These are phyloP conservation scores for Anoplolepis gracilipes DNA, from an alignment of 1,140 invertebrate species.

Conservation along the genomic window DNA sequence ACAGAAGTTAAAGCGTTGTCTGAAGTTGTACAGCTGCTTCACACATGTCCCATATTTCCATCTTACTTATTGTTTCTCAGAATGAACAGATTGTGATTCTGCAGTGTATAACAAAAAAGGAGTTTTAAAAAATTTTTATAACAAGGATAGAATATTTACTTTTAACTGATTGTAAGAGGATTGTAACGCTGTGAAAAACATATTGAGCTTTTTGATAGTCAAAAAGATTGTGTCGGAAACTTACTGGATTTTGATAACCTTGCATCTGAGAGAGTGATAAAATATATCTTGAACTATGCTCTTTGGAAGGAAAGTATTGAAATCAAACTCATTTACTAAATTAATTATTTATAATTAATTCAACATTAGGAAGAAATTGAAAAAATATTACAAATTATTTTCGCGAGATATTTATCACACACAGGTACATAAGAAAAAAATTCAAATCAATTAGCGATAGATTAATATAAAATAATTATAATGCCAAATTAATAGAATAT, in stretches of 20 bases:
- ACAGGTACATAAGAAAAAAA: not conserved
- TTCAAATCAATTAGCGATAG: not conserved
- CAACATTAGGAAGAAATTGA: no score
- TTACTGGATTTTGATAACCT: conserved; percentile 7
- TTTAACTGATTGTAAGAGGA: not conserved
- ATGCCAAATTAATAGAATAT: not conserved
- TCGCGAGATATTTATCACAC: not conserved
- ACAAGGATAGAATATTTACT: not conserved
- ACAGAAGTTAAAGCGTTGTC: no score
- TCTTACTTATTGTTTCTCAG: not conserved
- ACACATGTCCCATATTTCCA: not conserved
- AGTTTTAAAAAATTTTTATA: not conserved
- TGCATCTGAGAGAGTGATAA: not conserved
- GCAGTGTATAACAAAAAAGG: no score
- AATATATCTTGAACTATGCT: not conserved
- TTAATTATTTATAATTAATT: not conserved
- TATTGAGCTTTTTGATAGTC: not conserved
- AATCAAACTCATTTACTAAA: conserved; percentile 3
- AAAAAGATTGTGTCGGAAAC: not conserved
- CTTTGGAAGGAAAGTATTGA: not conserved
- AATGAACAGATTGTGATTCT: no score
- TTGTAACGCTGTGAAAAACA: not conserved
- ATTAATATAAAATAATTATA: not conserved
- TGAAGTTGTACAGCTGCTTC: no score
- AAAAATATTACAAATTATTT: not conserved